Base-by-base conservation (phyloP, 2,113 vertebrate genomes). In the Passer montanus region DNA sequence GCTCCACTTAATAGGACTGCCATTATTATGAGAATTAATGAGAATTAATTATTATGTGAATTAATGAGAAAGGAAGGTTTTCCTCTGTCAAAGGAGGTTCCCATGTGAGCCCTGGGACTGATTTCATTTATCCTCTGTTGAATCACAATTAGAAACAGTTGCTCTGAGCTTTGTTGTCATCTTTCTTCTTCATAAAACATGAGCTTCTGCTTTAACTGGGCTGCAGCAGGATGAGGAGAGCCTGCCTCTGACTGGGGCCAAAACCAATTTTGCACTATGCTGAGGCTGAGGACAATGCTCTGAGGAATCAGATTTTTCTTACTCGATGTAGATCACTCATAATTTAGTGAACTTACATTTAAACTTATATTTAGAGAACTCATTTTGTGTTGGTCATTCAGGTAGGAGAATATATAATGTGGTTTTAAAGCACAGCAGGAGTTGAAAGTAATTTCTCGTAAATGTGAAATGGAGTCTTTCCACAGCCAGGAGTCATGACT, bases 281-380 rank as follows among this genome's bases (percentile, higher is more conserved):
- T 44, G n/a, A 44, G 43, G 39, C 52, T 87, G 70, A 58, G 0
- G 1, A n/a, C 3, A 33, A 4, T 55, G 30, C 15, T 91, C 44
- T n/a, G 12, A 69, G 64, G 21, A 70, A 74, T 84, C 24, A 41
- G 14, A 5, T 41, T 84, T 68, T 82, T 84, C 64, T 78, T 63
- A 50, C 18, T 70, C 0, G 0, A 1, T 31, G 10, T 30, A 33
- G 20, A 52, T 83, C 2, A 3, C 28, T 75, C 20, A 13, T 53
- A 67, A 47, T 41, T 68, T 52, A 62, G 46, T 41, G 37, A 73
- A 66, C 31, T 91, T 81, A n/a, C 18, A 6, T 82, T 78, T 66
- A 55, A 87, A 49, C 10, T 73, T 72, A 0, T 5, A 49, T 81
- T 91, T 89, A 18, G n/a, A 84, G 33, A 84, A 30, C 30, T 84